Evolutionary conservation across 2,797 vertebrate species (phyloP).

Genomic region (Tauraco hartlaubi): DNA sequence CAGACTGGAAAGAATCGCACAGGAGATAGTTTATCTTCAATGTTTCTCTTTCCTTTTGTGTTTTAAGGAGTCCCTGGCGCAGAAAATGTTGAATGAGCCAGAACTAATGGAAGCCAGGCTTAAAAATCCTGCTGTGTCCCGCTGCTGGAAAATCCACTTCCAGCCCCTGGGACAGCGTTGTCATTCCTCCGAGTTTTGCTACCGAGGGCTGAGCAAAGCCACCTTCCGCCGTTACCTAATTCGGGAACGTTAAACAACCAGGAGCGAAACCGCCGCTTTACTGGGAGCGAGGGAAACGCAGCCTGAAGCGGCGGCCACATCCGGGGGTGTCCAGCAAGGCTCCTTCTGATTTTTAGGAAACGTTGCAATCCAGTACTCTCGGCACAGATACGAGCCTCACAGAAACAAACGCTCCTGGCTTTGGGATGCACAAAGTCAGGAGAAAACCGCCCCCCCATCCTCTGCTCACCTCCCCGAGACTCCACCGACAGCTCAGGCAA

Average conservation of each 20-base stretch:
- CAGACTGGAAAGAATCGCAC: background rate
- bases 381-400: background rate
- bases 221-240: background rate
- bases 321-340: rapidly evolving
- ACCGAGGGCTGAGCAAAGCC: background rate
- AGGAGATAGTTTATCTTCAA: background rate
- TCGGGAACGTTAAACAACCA: background rate
- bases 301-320: background rate
- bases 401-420: background rate
- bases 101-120: conserved; percentile 21
- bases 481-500: background rate
- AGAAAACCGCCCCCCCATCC: background rate
- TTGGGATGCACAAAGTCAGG: background rate
- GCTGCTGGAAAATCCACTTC: conserved; percentile 12
- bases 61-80: conserved; percentile 10
- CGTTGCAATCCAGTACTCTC: too few relatives aligned
- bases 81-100: background rate
- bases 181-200: background rate
- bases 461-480: background rate
- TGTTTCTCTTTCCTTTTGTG: background rate
- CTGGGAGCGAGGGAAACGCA: rapidly evolving
- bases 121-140: background rate
- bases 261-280: background rate
- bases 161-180: background rate
- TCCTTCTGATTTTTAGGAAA: background rate